Base-by-base conservation (phyloP, 2,113 vertebrate species). In the Vanacampus margaritifer region DNA sequence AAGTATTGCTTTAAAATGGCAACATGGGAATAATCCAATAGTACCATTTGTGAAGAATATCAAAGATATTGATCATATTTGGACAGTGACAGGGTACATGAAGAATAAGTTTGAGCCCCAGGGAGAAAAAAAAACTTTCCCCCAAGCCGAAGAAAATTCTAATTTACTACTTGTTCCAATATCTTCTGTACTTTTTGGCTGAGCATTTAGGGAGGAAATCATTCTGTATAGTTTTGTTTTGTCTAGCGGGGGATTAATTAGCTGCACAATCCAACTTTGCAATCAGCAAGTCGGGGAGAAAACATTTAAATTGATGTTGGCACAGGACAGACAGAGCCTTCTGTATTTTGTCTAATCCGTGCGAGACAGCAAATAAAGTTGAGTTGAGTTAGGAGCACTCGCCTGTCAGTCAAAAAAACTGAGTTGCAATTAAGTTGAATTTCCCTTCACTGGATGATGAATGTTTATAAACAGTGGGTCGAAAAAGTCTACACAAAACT, bases 311-410 rank as follows among this genome's bases (percentile, higher is more conserved):
- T 43, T 62, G 39, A 23, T 23, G 32, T 16, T 37, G 23, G 23
- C 36, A 16, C 39, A 16, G 60, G 39, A 43, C 23, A 4, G 39
- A 43, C 23, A 4, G 39, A 43, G 37, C 10, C 9, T 62, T 8
- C 41, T 43, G 39, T 62, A n/a, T 62, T 62, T 61, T 60, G 23
- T 62, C 60, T 62, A 43, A 62, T 62, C 60, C 43, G 60, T 1
- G 23, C 3, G 23, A 17, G 37, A 26, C 60, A 62, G 60, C 39
- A 43, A 43, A 41, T 41, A 45, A 45, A 62, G 39, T 21, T 12
- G 57, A 35, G 19, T 59, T 59, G 19, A 5, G 21, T 1, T 10
- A n/a, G n/a, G 21, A 3, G n/a, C 24, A 14, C 3, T 57, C 28
- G 14, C 14, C 54, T 57, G 54, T 32, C 26, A 32, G 26, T 32